These are phyloP conservation scores for Spodoptera exigua DNA, from an alignment of 2,888 invertebrate species.

Conservation along the genomic window DNA sequence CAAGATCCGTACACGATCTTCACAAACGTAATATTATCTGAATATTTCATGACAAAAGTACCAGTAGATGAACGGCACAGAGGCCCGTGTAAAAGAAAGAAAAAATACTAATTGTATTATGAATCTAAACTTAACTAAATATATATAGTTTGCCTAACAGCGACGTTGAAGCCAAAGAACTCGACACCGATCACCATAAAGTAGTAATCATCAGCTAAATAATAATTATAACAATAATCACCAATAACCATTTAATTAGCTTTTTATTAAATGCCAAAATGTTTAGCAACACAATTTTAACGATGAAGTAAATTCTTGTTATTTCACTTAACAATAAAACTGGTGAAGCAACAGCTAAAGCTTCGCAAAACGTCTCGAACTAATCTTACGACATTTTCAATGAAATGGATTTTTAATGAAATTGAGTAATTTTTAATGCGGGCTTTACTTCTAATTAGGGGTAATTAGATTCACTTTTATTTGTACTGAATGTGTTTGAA, in stretches of 20 bases:
- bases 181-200: no score
- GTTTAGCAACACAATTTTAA: conserved; percentile 51
- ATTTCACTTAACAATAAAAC: conserved; percentile 49
- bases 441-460: conserved; percentile 18
- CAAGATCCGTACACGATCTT: no score
- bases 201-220: no score
- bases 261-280: conserved; percentile 32
- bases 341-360: conserved; percentile 47
- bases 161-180: no score
- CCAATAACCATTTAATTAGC: conserved; percentile 29
- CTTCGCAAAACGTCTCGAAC: conserved; percentile 37
- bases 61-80: no score
- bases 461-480: conserved; percentile 8
- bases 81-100: no score
- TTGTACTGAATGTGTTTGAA: no score
- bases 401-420: conserved; percentile 25
- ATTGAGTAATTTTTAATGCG: conserved; percentile 37
- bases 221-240: conserved; percentile 12
- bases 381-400: conserved; percentile 39
- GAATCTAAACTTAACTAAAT: no score
- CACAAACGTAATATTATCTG: no score
- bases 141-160: no score
- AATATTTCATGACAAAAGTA: no score
- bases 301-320: conserved; percentile 47
- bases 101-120: no score